Percentiles rank a stretch among this genome's conserved stretches.
These are phyloP conservation scores for Prunella himalayana DNA, from an alignment of 2,113 vertebrate genomes.

Conservation along the genomic window DNA sequence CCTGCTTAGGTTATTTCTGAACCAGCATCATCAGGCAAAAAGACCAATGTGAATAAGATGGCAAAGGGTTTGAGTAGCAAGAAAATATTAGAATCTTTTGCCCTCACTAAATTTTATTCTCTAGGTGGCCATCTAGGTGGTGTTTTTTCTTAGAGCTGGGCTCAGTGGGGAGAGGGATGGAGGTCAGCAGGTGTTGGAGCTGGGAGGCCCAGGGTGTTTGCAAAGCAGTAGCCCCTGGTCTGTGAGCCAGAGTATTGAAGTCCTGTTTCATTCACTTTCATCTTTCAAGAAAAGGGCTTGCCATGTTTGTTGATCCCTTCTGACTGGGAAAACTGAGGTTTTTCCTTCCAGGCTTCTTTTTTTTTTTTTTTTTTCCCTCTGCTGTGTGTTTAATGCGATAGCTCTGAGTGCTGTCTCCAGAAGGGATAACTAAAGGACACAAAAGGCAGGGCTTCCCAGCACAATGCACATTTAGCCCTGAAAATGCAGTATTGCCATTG, in stretches of 20 bases:
- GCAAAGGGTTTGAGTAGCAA: neutral
- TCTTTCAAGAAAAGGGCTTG: neutral
- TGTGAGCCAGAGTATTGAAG: neutral
- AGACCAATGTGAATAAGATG: neutral
- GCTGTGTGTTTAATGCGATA: neutral
- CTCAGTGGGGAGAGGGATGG: neutral
- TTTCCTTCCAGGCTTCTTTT: neutral
- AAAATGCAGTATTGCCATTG: neutral
- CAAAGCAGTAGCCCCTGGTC: neutral
- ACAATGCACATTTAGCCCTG: neutral
- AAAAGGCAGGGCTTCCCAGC: neutral
- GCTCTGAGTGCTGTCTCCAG: neutral
- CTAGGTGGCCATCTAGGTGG: neutral
- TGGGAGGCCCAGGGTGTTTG: neutral
- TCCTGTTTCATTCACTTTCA: neutral
- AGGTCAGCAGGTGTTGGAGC: rapidly evolving
- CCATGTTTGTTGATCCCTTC: neutral
- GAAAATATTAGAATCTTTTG: neutral
- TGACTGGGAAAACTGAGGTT: neutral
- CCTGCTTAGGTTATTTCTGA: neutral
- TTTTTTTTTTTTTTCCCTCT: neutral
- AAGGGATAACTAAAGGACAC: neutral
- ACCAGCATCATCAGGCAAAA: neutral
- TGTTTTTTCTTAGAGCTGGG: neutral
- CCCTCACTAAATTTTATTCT: neutral